Evolutionary conservation across 2,113 vertebrate species (phyloP).

Genomic region (Phycodurus eques): DNA sequence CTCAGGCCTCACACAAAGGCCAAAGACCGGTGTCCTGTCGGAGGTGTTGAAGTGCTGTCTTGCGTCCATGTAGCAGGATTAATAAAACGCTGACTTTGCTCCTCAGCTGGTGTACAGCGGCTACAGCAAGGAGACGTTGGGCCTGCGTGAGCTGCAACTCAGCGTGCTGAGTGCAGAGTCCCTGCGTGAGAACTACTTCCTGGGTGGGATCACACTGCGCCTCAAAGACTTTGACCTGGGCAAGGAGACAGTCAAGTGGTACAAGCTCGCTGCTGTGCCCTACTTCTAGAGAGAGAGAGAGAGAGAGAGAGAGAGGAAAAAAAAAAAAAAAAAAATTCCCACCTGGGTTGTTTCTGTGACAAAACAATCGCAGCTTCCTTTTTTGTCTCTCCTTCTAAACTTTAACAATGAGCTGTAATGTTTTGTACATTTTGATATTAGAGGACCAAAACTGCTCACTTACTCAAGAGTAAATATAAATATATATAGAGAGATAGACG

Average conservation of each 20-base stretch:
- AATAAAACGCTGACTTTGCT: neutral
- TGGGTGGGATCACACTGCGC: constrained; percentile 89
- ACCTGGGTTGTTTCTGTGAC: constrained; percentile 49
- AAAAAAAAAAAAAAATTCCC: neutral
- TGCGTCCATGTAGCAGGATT: neutral
- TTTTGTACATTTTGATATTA: constrained; percentile 75
- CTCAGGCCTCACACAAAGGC: neutral
- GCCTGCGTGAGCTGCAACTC: constrained; percentile 89
- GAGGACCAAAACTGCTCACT: constrained; percentile 74
- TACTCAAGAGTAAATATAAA: constrained; percentile 69
- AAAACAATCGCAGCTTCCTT: constrained; percentile 43
- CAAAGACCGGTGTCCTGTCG: too few relatives aligned
- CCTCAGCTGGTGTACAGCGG: constrained; percentile 91
- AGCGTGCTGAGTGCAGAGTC: constrained; percentile 96
- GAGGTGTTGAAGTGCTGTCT: too few relatives aligned
- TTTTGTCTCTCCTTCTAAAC: constrained; percentile 44
- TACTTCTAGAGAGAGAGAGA: constrained; percentile 84
- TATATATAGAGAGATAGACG: constrained; percentile 44
- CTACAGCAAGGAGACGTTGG: constrained; percentile 89
- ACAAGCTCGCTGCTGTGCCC: constrained; percentile 85
- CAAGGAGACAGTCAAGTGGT: constrained; percentile 95
- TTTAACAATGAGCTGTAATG: constrained; percentile 59
- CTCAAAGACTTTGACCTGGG: constrained; percentile 95
- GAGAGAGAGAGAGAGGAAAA: too few relatives aligned
- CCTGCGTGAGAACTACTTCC: constrained; percentile 92